Evolutionary conservation across 2,888 invertebrate species (phyloP).

Genomic region (Sarcophaga rosellei): DNA sequence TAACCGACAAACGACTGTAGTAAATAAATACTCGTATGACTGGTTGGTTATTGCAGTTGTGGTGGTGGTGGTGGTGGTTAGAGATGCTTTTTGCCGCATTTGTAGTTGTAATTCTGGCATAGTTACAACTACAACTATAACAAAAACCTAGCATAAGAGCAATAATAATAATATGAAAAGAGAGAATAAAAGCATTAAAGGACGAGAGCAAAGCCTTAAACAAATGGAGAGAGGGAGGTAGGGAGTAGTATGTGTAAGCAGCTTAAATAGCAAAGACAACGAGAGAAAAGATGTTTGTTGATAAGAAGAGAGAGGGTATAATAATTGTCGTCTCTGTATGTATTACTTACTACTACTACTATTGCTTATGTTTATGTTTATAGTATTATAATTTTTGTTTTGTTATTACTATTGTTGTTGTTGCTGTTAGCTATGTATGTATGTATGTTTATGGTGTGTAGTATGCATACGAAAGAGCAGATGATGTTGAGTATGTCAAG

Average conservation of each 20-base stretch:
- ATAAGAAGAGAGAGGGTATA: constrained; percentile 1
- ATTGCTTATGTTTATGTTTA: no score
- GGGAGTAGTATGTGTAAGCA: not conserved
- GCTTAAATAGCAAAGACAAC: not conserved
- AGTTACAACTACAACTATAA: not conserved
- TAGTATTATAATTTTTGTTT: no score
- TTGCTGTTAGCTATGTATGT: constrained; percentile 10
- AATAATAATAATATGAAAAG: not conserved
- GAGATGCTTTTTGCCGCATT: not conserved
- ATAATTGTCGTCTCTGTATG: constrained; percentile 58
- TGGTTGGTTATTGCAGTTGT: constrained; percentile 45
- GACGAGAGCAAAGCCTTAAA: no score
- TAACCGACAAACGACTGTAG: constrained; percentile 29
- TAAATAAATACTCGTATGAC: constrained; percentile 45
- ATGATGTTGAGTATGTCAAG: constrained; percentile 61
- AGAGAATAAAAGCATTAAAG: not conserved
- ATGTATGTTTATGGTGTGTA: constrained; percentile 13
- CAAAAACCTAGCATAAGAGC: not conserved
- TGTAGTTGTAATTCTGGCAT: constrained; percentile 42
- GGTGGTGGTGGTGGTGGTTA: constrained; percentile 15
- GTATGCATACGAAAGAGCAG: constrained; percentile 1
- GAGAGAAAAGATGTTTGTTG: not conserved
- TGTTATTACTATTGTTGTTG: no score
- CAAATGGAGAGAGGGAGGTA: no score
- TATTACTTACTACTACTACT: not conserved